Evolutionary conservation across 2,797 vertebrate genomes (phyloP).

Genomic region (Trematomus bernacchii): DNA sequence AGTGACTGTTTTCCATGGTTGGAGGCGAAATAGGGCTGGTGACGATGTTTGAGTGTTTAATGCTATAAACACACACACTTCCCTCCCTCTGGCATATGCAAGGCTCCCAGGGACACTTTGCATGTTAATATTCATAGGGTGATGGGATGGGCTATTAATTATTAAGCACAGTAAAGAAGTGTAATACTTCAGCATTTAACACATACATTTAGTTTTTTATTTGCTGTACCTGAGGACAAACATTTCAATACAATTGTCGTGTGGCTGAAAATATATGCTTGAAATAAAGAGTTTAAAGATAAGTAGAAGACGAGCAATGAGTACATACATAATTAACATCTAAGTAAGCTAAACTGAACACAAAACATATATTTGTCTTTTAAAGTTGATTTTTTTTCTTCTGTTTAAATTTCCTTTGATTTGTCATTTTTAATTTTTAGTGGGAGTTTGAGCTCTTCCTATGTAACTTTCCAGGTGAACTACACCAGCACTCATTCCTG

Average conservation of each 20-base stretch:
- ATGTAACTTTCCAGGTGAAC: conserved; percentile 76
- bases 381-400: background rate
- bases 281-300: conserved; percentile 36
- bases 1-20: conserved; percentile 79
- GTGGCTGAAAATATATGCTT: conserved; percentile 43
- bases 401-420: conserved; percentile 3
- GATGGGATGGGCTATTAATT: conserved; percentile 84
- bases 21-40: conserved; percentile 79
- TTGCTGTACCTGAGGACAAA: conserved; percentile 69
- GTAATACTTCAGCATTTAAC: conserved; percentile 79
- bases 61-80: conserved; percentile 83
- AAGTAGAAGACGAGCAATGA: conserved; percentile 24
- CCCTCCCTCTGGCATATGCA: conserved; percentile 79
- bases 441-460: conserved; percentile 48
- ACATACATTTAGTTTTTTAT: conserved; percentile 77
- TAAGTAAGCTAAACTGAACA: conserved; percentile 23
- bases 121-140: conserved; percentile 88
- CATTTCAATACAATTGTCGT: conserved; percentile 53
- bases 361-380: conserved; percentile 10
- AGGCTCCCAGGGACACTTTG: conserved; percentile 84
- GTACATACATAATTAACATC: conserved; percentile 53
- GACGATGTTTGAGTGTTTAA: conserved; percentile 84
- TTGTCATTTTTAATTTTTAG: conserved; percentile 12
- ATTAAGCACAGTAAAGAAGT: conserved; percentile 83
- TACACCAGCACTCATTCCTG: conserved; percentile 61